These are phyloP conservation scores for Pseudochirops corinnae DNA, from an alignment of 2,797 vertebrate species.

Conservation along the genomic window DNA sequence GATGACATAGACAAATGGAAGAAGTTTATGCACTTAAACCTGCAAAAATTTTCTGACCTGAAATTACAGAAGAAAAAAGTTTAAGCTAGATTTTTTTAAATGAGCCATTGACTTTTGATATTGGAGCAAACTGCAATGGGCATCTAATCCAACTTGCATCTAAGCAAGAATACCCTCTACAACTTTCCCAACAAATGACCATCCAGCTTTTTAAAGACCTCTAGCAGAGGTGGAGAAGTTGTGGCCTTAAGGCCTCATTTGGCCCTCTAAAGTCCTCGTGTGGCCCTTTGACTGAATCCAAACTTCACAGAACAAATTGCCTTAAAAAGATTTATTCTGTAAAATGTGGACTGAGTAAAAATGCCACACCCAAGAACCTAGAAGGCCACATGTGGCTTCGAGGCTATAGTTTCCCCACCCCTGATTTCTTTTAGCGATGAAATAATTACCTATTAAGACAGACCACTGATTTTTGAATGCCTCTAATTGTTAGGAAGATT, in stretches of 20 bases:
- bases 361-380: too few species aligned
- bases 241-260: too few species aligned
- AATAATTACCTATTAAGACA: not conserved
- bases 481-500: not conserved
- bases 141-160: not conserved
- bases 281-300: too few species aligned
- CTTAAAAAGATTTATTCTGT: too few species aligned
- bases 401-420: too few species aligned
- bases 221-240: not conserved
- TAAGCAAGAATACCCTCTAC: not conserved
- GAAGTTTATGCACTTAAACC: not conserved
- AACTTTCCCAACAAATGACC: not conserved
- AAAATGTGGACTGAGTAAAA: too few species aligned
- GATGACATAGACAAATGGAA: not conserved
- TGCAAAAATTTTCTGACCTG: not conserved
- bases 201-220: not conserved
- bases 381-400: too few species aligned
- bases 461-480: not conserved
- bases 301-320: too few species aligned
- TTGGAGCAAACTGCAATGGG: not conserved
- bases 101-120: not conserved
- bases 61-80: not conserved
- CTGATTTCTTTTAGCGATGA: not conserved
- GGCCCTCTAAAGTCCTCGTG: too few species aligned
- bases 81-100: not conserved